These are phyloP conservation scores for Holothuria scabra DNA, from an alignment of 53 echinoderm and acorn worm genomes.

Conservation along the genomic window DNA sequence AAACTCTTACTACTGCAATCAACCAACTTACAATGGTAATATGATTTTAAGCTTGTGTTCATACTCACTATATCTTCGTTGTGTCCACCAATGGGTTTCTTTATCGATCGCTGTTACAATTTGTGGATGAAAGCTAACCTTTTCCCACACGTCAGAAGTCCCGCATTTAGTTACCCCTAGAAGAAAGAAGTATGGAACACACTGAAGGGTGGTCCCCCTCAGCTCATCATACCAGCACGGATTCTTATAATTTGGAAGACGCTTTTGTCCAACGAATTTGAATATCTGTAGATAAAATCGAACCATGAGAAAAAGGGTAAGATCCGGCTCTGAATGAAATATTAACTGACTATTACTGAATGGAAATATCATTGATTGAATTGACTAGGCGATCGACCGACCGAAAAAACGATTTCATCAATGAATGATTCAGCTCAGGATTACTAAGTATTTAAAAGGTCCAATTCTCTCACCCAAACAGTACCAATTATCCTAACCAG, in stretches of 20 bases:
- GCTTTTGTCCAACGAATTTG: slow-evolving; percentile 7
- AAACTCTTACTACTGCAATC: too few species aligned
- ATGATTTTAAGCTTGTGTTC: too few species aligned
- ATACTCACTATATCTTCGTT: slow-evolving; percentile 21
- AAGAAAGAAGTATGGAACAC: slow-evolving; percentile 35
- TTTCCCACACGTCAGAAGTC: slow-evolving; percentile 19
- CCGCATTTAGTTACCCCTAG: slow-evolving; percentile 34
- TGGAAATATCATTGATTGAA: too few species aligned
- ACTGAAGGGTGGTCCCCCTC: background rate
- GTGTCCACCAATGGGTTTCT: slow-evolving; percentile 42
- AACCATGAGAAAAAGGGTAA: background rate
- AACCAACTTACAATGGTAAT: too few species aligned
- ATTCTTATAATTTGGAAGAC: slow-evolving; percentile 9
- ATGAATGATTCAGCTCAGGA: too few species aligned
- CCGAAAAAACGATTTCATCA: too few species aligned
- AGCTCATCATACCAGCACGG: slow-evolving; percentile 1
- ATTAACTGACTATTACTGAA: too few species aligned
- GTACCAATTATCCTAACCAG: too few species aligned
- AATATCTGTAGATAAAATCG: background rate
- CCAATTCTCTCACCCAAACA: too few species aligned
- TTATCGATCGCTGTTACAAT: background rate
- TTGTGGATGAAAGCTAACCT: slow-evolving; percentile 1
- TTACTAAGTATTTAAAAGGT: too few species aligned
- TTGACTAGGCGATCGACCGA: too few species aligned
- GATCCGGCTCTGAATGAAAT: too few species aligned